Percentiles rank a stretch among this genome's conserved stretches.
These are phyloP conservation scores for Liolophura sinensis DNA, from an alignment of 1,140 invertebrate genomes.

Conservation along the genomic window DNA sequence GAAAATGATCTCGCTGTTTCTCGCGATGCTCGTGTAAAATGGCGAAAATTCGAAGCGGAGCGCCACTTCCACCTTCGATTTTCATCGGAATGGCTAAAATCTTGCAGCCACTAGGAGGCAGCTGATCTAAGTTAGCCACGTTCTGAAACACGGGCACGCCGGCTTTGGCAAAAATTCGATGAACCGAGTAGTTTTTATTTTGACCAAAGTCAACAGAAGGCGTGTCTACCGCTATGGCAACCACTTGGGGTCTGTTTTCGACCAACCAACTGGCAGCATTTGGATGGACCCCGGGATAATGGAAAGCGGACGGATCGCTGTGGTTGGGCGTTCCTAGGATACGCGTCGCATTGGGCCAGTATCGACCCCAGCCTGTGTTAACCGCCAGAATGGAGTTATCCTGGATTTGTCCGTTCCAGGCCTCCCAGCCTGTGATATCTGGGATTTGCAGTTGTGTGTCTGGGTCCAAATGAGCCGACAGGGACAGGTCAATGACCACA, in stretches of 20 bases:
- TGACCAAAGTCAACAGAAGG: constrained; percentile 64
- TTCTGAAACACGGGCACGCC: constrained; percentile 20
- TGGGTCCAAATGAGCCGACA: constrained; percentile 46
- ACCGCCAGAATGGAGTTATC: constrained; percentile 59
- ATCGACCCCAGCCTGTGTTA: constrained; percentile 63
- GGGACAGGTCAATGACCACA: constrained; percentile 64
- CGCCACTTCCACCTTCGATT: constrained; percentile 22
- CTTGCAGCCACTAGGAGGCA: constrained; percentile 19
- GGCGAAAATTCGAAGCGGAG: constrained; percentile 24
- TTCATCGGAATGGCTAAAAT: constrained; percentile 22
- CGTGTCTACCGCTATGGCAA: constrained; percentile 69
- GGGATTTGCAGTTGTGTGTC: constrained; percentile 36
- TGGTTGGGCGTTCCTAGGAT: constrained; percentile 26
- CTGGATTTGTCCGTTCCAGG: constrained; percentile 57
- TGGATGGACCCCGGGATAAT: constrained; percentile 60
- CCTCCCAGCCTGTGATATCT: constrained; percentile 58
- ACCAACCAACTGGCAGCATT: constrained; percentile 67
- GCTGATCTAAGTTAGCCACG: constrained; percentile 24
- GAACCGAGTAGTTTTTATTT: background rate
- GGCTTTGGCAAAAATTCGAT: constrained; percentile 9
- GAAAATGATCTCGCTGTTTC: no score
- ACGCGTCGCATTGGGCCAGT: constrained; percentile 35
- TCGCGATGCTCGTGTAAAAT: background rate
- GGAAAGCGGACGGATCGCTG: constrained; percentile 5
- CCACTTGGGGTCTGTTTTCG: constrained; percentile 60